Evolutionary conservation across 2,888 invertebrate genomes (phyloP).

Genomic region (Thyatira batis): DNA sequence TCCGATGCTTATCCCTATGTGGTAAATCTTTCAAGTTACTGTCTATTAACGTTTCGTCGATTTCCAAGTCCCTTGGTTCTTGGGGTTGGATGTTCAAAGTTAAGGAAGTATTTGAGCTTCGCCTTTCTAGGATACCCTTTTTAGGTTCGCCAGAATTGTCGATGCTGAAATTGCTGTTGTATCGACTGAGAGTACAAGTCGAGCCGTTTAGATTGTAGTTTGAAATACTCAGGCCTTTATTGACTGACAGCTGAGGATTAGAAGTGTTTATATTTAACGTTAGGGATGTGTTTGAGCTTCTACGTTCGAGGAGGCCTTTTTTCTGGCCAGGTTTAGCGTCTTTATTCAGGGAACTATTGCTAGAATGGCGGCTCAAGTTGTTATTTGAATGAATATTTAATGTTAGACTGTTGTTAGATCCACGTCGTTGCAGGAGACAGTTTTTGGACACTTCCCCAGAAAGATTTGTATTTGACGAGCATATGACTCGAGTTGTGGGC

Average conservation of each 20-base stretch:
- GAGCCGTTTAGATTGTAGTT: constrained; percentile 80
- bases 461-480: constrained; percentile 76
- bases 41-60: constrained; percentile 67
- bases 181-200: constrained; percentile 72
- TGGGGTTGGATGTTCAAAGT: constrained; percentile 83
- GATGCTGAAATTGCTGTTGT: constrained; percentile 76
- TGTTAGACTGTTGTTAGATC: constrained; percentile 93
- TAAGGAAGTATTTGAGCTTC: constrained; percentile 92
- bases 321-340: constrained; percentile 70
- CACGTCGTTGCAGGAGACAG: constrained; percentile 89
- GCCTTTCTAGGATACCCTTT: constrained; percentile 87
- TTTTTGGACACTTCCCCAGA: constrained; percentile 75
- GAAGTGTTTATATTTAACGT: constrained; percentile 86
- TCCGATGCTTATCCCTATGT: constrained; percentile 72
- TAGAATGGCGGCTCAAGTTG: constrained; percentile 79
- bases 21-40: constrained; percentile 62
- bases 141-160: constrained; percentile 63
- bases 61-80: constrained; percentile 73
- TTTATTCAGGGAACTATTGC: constrained; percentile 80
- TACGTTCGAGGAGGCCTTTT: constrained; percentile 90
- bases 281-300: constrained; percentile 95
- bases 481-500: constrained; percentile 69
- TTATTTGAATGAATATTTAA: constrained; percentile 85
- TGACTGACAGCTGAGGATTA: constrained; percentile 73
- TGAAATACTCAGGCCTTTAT: constrained; percentile 73